Base-by-base conservation (phyloP, 2,113 vertebrate genomes). In the Microtus oregoni region DNA sequence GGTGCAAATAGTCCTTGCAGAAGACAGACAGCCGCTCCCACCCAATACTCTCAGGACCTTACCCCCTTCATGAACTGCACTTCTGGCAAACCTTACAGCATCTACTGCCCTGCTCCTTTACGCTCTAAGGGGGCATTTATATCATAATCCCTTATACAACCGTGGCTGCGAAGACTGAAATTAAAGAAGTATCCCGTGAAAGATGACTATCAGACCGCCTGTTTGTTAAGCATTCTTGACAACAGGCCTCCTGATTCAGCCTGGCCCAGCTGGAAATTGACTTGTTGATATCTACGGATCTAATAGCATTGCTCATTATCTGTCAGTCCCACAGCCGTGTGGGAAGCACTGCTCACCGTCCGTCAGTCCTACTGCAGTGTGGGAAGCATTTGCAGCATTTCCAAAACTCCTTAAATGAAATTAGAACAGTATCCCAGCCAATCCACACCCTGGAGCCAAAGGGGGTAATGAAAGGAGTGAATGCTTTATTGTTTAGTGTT, bases 401-500 rank as follows among this genome's bases (percentile, higher is more conserved):
- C 41, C 38, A 86, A 70, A 90, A 75, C 26, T 13, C 32, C 63
- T 68, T 76, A 85, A 76, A 38, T 91, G 44, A 97, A 95, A 95
- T 93, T 24, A 94, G 47, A 90, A 67, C 41, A 92, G 9, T 30
- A 61, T 96, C 35, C 15, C 28, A 85, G 50, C 65, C 86, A 97
- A 85, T 91, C 58, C 73, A 97, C 86, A 92, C 58, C 55, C 83
- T 86, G 65, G 19, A 97, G 86, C 30, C 96, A 95, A 94, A 67
- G 96, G 82, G 79, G 97, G 90, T 95, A 96, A 96, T 86, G 92
- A 95, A 98, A 98, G 90, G 89, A 97, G 91, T 96, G 91, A 95
- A 96, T 93, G 86, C 94, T 98, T 97, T 97, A 97, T 97, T 98
- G 63, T 96, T 97, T 97, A 97, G 97, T 97, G 97, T 97, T 97